phyloP scores from a whole-genome alignment of 2,797 vertebrate species.

The Sylvia borin region DNA sequence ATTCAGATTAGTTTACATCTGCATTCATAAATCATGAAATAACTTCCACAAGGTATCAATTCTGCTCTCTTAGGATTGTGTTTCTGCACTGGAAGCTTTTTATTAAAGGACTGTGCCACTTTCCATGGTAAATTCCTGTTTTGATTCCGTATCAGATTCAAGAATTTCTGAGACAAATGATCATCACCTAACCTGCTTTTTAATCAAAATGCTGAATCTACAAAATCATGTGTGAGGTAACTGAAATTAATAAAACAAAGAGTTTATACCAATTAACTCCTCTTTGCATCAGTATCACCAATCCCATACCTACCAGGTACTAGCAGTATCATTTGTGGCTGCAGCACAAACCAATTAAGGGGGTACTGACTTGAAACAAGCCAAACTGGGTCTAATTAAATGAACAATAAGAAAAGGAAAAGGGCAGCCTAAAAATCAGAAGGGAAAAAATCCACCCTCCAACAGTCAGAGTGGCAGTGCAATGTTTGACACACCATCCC shows the following conservation, averaged over 20 bases:
- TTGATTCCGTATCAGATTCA: background rate
- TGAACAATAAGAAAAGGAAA: background rate
- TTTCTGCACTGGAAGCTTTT: background rate
- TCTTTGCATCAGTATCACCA: background rate
- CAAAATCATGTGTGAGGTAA: background rate
- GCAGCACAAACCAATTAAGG: background rate
- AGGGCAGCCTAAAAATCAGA: background rate
- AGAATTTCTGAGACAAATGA: background rate
- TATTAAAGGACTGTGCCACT: background rate
- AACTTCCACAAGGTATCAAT: background rate
- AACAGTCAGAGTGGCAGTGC: background rate
- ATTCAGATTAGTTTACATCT: background rate
- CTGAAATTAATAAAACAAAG: conserved; percentile 1
- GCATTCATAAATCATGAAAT: background rate
- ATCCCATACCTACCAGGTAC: background rate
- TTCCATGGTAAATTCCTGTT: background rate
- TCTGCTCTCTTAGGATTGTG: background rate
- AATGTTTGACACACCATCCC: background rate
- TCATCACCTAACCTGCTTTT: background rate
- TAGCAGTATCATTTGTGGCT: background rate
- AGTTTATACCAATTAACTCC: background rate
- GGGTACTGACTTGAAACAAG: background rate
- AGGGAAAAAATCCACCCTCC: background rate
- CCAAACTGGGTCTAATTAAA: background rate
- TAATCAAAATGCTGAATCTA: conserved; percentile 17